Evolutionary conservation across 2,797 vertebrate species (phyloP), one percentile per base, ranked within the genome.

Genomic region (Typhlichthys eigenmanni): DNA sequence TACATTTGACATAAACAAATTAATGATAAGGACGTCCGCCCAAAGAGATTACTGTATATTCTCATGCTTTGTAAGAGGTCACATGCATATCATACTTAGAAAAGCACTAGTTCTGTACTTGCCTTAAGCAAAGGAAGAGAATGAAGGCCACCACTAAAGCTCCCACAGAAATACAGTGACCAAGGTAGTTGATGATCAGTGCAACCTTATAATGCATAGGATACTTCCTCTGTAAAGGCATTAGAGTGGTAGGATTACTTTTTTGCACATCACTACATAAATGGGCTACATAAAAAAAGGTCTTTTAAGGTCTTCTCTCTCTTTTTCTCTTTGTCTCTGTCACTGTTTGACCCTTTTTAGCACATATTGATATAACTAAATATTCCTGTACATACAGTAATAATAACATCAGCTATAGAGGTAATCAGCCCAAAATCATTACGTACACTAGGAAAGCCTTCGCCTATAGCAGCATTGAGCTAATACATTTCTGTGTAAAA

Each of bases 141-240:
- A 97, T 80, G 88, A 99, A 99, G 85, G 97, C 98, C 47, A 95
- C 92, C 43, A 97, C 89, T 1, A 99, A 94, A 58, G 96, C 96
- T 51, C 93, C 95, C 62, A 98, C 88, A 2, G 98, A 99, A 76
- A 98, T 91, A 67, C 96, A 99, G 89, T 99, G 98, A 17, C 98
- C 98, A 75, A 99, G 90, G 93, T 99, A 98, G 93, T 98, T 99
- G 90, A 99, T 93, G 83, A 96, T 93, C 50, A 98, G 95, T 2
- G 96, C 98, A 13, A 96, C 88, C 81, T 93, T 96, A 88, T 98
- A 98, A 88, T 99, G 97, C 76, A 96, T 86, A 0, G 94, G 94
- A n/a, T 97, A 96, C 76, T 95, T 96, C 79, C 93, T 94, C 95
- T 98, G 93, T 2, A 82, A 78, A 72, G 54, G 72, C 17, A 76